Evolutionary conservation across 2,113 vertebrate genomes (phyloP).

Genomic region (Peromyscus californicus): DNA sequence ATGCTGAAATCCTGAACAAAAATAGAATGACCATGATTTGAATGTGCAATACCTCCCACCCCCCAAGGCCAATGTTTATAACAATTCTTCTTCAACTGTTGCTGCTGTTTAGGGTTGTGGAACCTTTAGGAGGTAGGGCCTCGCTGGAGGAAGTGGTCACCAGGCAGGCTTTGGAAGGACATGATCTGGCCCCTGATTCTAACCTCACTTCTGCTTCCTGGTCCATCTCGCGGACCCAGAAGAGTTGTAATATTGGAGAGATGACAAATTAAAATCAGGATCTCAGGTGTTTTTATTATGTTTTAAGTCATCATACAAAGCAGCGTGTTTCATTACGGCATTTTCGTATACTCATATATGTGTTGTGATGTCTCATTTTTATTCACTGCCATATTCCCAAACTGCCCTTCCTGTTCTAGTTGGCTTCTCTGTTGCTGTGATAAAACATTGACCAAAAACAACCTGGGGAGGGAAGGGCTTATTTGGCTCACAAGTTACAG

Average conservation of each 20-base stretch:
- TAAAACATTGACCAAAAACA: background rate
- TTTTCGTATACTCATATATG: background rate
- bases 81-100: too few species aligned
- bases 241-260: background rate
- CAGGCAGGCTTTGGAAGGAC: background rate
- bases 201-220: background rate
- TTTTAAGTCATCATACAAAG: background rate
- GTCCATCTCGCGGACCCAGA: background rate
- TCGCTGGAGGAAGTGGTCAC: background rate
- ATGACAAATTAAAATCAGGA: background rate
- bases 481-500: background rate
- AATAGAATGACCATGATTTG: background rate
- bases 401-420: background rate
- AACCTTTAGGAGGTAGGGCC: too few species aligned
- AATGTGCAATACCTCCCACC: background rate
- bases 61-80: background rate
- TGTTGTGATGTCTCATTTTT: background rate
- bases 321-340: background rate
- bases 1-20: background rate
- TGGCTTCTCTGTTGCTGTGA: background rate
- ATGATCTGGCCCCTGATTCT: background rate
- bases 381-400: accelerated
- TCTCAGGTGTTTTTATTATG: background rate
- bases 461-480: background rate
- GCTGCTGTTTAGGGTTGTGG: background rate